Evolutionary conservation across 2,797 vertebrate genomes (phyloP), one percentile per base, ranked within the genome.

Genomic region (Holocentrus rufus): DNA sequence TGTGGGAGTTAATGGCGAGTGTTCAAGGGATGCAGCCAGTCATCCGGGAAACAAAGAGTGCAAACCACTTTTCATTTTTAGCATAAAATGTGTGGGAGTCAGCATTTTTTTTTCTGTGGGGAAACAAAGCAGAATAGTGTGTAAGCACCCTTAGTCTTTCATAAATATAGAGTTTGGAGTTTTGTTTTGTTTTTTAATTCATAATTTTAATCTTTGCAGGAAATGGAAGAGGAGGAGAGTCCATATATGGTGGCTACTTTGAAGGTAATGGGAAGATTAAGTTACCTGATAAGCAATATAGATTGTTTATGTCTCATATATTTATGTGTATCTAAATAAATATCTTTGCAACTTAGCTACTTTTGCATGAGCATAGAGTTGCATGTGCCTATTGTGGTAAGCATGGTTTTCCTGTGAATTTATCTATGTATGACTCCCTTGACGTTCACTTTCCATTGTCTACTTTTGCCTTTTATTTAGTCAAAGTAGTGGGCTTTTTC

Each of bases 221-320:
- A 92, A 99, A 96, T 89, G 98, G 98, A 90, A 96, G 98, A 96
- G 98, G 98, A 88, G 98, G 98, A 79, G 98, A 99, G 93, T 98
- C 97, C 72, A 97, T 99, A 92, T 99, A 96, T 66, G 97, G 98
- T 73, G 97, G 98, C 89, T 99, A 96, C 94, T 99, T 99, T 93
- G 95, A 98, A 98, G 98, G 98, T 99, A 97, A 96, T 95, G 65
- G 36, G 62, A 81, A 87, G 18, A 13, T 59, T 17, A 64, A 55
- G 54, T 73, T 25, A 30, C 79, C 50, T 65, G 22, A 74, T 57
- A 23, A 81, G n/a, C 31, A 65, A 20, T 54, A 14, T 18, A 22
- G 4, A 53, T 66, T 36, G 53, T 57, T 69, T 31, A 76, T 71
- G 22, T 80, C 42, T 69, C 50, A 36, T 56, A 57, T 61, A 80